Base-by-base conservation (phyloP, 2,797 vertebrate species). In the Rhadinocentrus ornatus region DNA sequence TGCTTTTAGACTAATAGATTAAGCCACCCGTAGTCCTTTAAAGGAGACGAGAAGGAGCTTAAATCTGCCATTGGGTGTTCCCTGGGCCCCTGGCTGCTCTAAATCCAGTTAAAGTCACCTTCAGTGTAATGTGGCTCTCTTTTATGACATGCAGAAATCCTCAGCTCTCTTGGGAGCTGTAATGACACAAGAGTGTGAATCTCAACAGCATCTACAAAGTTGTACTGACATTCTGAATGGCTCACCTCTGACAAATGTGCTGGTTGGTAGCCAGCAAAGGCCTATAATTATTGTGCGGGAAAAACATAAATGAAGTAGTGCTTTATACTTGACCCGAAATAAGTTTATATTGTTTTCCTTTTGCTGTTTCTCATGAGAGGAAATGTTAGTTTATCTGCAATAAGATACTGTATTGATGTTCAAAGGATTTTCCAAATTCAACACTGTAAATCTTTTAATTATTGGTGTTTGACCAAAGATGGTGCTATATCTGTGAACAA, bases 91-190 rank as follows among this genome's bases (percentile, higher is more conserved):
- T 27, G 78, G 85, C 86, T 75, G 84, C 90, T 91, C 89, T 93
- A 93, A 94, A 94, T 93, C 93, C 94, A 88, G 91, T 92, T 94
- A 94, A 94, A 95, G 94, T 95, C 94, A 95, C 94, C 94, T 95
- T 95, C 89, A 92, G 88, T 86, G 86, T 94, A 93, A 94, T 94
- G 89, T 87, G 86, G 86, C 83, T 86, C 84, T 83, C 78, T 91
- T 94, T 93, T 93, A 94, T 91, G 88, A 90, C 91, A 87, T 91
- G 91, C 90, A 92, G 91, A 93, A 93, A 88, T 87, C 85, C 89
- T 79, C 66, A 18, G 75, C 83, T 88, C 94, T 89, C 89, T 9
- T 0, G 91, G 90, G 94, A 87, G 87, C 89, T 52, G 73, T 93
- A 92, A 91, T 62, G 67, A 89, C 89, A 75, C 68, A 1, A 73